Evolutionary conservation across 2,888 invertebrate species (phyloP), one percentile per base, ranked within the genome.

Genomic region (Andricus curvator): DNA sequence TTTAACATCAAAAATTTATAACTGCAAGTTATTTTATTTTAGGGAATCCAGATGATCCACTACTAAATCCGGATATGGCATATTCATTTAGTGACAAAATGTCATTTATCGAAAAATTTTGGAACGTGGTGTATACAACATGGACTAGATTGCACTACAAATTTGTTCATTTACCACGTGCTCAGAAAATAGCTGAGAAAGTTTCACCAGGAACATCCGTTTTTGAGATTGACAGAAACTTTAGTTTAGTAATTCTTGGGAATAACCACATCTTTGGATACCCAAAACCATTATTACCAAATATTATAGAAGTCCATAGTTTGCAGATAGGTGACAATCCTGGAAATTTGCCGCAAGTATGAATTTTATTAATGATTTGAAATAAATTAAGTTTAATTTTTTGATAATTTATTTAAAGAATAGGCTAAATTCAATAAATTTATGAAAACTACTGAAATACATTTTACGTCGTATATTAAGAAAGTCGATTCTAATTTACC

Each of bases 11-110:
- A 37, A 37, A 37, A 8, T 9, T 0, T 1, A 8, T 41, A 41
- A 41, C 13, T 41, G 13, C 2, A 41, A 11, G 11, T 41, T 41
- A 11, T 11, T 41, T 41, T 41, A 41, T 44, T 22, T 11, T 82
- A 91, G 91, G 91, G 62, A 92, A 91, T 83, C 91, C 91, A 25
- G 91, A 92, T 83, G 89, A 91, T 79, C 89, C 91, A 25, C 82
- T 88, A 77, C 80, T 91, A 41, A 91, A 91, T 85, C 90, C 91
- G 4, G 91, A 91, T 81, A 91, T 91, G 91, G 90, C 91, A 68
- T 91, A 87, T 81, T 86, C 87, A 37, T 92, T 91, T 82, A 88
- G 86, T 48, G 86, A 88, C 77, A 85, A 84, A 87, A 91, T 92
- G 91, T 86, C 83, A 64, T 81, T 88, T 41, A 25, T 78, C 74